These are phyloP conservation scores for Coremacera marginata DNA, from an alignment of 2,888 invertebrate species.

Conservation along the genomic window DNA sequence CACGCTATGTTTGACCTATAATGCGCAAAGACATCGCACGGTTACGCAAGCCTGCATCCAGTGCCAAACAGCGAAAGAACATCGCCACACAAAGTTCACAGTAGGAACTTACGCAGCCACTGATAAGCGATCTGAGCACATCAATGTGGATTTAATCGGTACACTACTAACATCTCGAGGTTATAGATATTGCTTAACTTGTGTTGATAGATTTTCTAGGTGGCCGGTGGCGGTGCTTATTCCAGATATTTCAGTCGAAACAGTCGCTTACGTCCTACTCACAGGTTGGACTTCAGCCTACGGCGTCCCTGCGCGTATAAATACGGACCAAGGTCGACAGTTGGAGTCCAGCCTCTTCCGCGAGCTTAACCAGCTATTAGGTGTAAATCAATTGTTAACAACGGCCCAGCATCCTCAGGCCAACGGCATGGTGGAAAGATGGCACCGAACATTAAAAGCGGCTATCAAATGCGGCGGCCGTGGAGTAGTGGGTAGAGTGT, in stretches of 20 bases:
- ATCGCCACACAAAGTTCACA: constrained; percentile 59
- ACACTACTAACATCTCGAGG: constrained; percentile 13
- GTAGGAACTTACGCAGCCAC: constrained; percentile 55
- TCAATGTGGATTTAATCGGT: constrained; percentile 9
- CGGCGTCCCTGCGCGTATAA: constrained; percentile 39
- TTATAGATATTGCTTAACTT: constrained; percentile 17
- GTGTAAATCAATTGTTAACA: constrained; percentile 39
- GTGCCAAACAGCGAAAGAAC: constrained; percentile 52
- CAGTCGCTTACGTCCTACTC: constrained; percentile 17
- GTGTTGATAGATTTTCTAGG: constrained; percentile 28
- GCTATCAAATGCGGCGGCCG: constrained; percentile 40
- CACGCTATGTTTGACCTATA: constrained; percentile 50
- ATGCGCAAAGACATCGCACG: constrained; percentile 42
- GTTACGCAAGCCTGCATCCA: constrained; percentile 41
- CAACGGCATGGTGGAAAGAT: constrained; percentile 48
- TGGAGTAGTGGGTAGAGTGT: too few species aligned
- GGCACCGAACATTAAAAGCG: constrained; percentile 45
- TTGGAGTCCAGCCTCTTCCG: constrained; percentile 42
- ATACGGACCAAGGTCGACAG: constrained; percentile 44
- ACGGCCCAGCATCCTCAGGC: constrained; percentile 46
- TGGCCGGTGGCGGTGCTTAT: constrained; percentile 22
- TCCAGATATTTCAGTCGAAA: constrained; percentile 28
- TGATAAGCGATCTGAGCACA: constrained; percentile 24
- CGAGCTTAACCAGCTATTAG: constrained; percentile 37
- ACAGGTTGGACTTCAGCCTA: constrained; percentile 36